These are phyloP conservation scores for Pollachius pollachius DNA, from an alignment of 2,113 vertebrate species.

Conservation along the genomic window DNA sequence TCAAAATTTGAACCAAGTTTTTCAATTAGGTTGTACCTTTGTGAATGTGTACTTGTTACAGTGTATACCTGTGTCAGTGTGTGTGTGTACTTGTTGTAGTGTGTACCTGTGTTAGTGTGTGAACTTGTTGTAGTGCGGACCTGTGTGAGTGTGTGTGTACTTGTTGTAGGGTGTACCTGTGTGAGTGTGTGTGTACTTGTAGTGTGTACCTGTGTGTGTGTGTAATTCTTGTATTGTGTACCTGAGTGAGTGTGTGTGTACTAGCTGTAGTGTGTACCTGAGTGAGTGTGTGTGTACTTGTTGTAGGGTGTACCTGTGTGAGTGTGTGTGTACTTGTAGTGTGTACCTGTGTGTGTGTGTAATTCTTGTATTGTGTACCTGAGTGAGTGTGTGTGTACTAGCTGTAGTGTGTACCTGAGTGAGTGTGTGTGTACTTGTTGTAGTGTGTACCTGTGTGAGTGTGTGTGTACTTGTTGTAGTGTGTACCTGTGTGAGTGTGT, in stretches of 20 bases:
- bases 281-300: neutral
- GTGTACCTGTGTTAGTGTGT: slow-evolving; percentile 71
- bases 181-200: neutral
- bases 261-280: neutral
- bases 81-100: slow-evolving; percentile 3
- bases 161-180: neutral
- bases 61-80: neutral
- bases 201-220: neutral
- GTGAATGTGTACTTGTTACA: no score
- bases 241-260: no score
- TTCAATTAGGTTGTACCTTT: neutral
- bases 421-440: neutral
- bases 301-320: neutral
- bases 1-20: no score
- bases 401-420: neutral
- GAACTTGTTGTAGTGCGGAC: slow-evolving; percentile 15
- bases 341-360: no score
- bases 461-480: slow-evolving; percentile 1
- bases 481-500: slow-evolving; percentile 71
- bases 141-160: neutral
- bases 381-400: no score
- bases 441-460: neutral
- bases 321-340: neutral
- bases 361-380: neutral
- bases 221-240: neutral